Conservation (phyloP, 2,113 vertebrate species). For the Spea bombifrons region DNA sequence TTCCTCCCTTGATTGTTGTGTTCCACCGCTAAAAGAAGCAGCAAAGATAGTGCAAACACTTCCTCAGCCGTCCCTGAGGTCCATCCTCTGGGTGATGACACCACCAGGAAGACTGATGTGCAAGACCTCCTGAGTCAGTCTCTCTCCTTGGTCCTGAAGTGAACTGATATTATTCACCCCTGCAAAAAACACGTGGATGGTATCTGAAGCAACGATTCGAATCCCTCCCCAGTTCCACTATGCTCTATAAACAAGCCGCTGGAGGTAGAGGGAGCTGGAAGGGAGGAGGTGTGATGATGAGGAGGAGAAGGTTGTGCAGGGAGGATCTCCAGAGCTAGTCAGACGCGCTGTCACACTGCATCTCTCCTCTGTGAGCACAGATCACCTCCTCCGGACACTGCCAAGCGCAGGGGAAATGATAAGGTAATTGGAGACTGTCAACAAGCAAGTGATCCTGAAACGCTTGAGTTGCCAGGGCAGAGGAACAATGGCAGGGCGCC, state of each 20-base stretch:
- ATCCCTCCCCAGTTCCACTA: constrained; percentile 18
- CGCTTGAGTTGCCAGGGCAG: not conserved
- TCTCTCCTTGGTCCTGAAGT: constrained; percentile 9
- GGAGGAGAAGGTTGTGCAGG: constrained; percentile 21
- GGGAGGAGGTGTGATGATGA: constrained; percentile 2
- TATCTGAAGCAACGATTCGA: constrained; percentile 28
- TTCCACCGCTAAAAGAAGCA: constrained; percentile 51
- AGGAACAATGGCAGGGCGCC: not conserved
- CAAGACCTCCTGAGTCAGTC: not conserved
- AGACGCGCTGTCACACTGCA: constrained; percentile 9
- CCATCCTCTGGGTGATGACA: not conserved
- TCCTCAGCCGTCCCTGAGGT: not conserved
- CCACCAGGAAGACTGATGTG: not conserved
- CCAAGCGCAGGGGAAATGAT: constrained; percentile 4
- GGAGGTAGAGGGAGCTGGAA: constrained; percentile 4
- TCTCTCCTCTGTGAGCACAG: constrained; percentile 1
- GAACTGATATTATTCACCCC: constrained; percentile 1
- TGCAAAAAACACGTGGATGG: constrained; percentile 52
- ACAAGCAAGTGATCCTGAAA: not conserved
- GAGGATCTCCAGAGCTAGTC: not conserved
- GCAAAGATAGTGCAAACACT: not conserved
- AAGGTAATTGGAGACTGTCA: not conserved
- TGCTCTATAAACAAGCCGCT: constrained; percentile 40
- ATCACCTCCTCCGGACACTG: constrained; percentile 26
- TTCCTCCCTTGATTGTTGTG: not conserved